Conservation (phyloP, 2,888 invertebrate species). For the Muschampia plurimacula region DNA sequence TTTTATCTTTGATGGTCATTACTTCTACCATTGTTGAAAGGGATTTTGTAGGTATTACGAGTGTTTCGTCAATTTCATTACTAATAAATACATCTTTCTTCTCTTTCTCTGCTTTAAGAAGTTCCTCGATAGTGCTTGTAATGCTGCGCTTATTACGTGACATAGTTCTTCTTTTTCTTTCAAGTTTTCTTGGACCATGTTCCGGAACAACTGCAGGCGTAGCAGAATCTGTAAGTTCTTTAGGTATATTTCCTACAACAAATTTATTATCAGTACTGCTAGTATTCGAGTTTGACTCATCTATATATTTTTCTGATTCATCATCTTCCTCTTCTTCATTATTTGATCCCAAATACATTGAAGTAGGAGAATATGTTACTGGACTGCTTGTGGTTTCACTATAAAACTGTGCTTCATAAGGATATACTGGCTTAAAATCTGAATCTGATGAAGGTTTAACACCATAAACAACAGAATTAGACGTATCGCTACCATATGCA, state of each 20-base stretch:
- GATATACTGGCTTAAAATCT: constrained; percentile 80
- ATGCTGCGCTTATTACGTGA: constrained; percentile 61
- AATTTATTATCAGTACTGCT: constrained; percentile 81
- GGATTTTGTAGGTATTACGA: constrained; percentile 58
- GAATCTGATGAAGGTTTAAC: constrained; percentile 74
- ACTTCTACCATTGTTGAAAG: constrained; percentile 53
- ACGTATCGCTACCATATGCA: constrained; percentile 68
- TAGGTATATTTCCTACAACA: constrained; percentile 88
- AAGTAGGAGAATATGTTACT: constrained; percentile 74
- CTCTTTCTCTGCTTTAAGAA: constrained; percentile 67
- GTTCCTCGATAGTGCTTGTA: constrained; percentile 71
- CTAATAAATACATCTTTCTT: constrained; percentile 76
- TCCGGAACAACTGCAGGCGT: constrained; percentile 88
- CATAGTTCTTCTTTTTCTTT: constrained; percentile 58
- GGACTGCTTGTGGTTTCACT: constrained; percentile 74
- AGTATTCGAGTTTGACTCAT: constrained; percentile 55
- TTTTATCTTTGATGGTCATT: constrained; percentile 48
- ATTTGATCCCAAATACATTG: constrained; percentile 79
- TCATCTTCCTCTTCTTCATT: constrained; percentile 64
- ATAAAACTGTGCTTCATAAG: constrained; percentile 74
- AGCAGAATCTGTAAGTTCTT: constrained; percentile 81
- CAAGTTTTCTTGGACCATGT: constrained; percentile 86
- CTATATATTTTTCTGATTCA: constrained; percentile 66
- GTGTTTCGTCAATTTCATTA: constrained; percentile 78
- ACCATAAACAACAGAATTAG: constrained; percentile 76